Conservation (phyloP, 2,888 invertebrate species). For the Busseola fusca region DNA sequence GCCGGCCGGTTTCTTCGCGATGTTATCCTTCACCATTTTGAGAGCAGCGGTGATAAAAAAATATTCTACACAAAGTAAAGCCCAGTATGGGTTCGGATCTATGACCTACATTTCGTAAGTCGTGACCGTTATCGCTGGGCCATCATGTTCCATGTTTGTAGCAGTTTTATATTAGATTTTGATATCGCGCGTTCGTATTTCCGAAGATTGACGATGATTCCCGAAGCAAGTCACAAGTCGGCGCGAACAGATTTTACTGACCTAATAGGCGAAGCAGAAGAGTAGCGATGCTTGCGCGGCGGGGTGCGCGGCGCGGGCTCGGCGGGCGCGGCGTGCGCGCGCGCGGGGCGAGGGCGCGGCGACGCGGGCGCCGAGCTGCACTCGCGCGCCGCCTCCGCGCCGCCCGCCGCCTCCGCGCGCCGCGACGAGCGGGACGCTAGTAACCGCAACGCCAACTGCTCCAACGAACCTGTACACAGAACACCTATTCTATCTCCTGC, state of each 20-base stretch:
- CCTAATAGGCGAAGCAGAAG: constrained; percentile 94
- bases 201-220: not conserved
- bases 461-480: constrained; percentile 79
- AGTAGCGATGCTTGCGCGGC: constrained; percentile 89
- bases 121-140: too few relatives aligned
- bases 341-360: constrained; percentile 90
- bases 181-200: not conserved
- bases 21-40: not conserved
- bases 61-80: not conserved
- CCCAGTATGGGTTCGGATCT: not conserved
- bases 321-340: constrained; percentile 83
- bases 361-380: constrained; percentile 86
- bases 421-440: constrained; percentile 73
- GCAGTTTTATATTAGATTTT: not conserved
- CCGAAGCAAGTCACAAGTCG: not conserved
- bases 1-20: not conserved
- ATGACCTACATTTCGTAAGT: not conserved
- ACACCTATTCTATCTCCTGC: constrained; percentile 5
- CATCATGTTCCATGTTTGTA: not conserved
- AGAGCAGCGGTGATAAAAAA: not conserved
- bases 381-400: constrained; percentile 68
- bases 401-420: constrained; percentile 53
- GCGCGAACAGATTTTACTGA: constrained; percentile 52
- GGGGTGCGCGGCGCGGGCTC: constrained; percentile 79
- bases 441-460: constrained; percentile 82